Evolutionary conservation across 2,888 invertebrate genomes (phyloP).

Genomic region (Argyra leucocephala): DNA sequence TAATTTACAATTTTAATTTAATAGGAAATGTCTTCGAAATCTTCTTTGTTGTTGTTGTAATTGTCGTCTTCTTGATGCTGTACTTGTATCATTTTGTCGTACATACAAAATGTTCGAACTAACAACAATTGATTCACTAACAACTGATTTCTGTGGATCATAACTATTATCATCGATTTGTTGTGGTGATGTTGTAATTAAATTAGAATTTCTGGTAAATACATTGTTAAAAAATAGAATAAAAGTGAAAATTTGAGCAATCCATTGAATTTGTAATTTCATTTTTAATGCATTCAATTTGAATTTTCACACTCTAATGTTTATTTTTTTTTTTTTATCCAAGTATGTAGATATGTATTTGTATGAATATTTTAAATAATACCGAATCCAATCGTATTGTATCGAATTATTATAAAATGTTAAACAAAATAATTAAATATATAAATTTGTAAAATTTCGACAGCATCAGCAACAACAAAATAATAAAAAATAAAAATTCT

Average conservation of each 20-base stretch:
- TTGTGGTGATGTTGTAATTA: conserved; percentile 6
- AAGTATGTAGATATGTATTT: background rate
- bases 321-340: background rate
- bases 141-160: conserved; percentile 1
- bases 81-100: background rate
- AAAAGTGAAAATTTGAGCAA: background rate
- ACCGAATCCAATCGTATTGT: too few species aligned
- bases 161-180: background rate
- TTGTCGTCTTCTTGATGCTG: background rate
- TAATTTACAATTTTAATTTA: too few species aligned
- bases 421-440: too few species aligned
- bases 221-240: background rate
- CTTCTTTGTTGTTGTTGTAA: background rate
- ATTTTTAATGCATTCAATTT: background rate
- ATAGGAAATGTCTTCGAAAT: background rate
- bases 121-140: conserved; percentile 7
- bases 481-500: too few species aligned
- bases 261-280: background rate
- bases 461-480: too few species aligned
- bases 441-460: too few species aligned
- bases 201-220: background rate
- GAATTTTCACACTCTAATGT: too few species aligned
- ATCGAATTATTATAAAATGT: too few species aligned
- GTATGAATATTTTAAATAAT: background rate
- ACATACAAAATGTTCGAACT: conserved; percentile 9